Evolutionary conservation across 2,888 invertebrate genomes (phyloP).

Genomic region (Volucella inanis): DNA sequence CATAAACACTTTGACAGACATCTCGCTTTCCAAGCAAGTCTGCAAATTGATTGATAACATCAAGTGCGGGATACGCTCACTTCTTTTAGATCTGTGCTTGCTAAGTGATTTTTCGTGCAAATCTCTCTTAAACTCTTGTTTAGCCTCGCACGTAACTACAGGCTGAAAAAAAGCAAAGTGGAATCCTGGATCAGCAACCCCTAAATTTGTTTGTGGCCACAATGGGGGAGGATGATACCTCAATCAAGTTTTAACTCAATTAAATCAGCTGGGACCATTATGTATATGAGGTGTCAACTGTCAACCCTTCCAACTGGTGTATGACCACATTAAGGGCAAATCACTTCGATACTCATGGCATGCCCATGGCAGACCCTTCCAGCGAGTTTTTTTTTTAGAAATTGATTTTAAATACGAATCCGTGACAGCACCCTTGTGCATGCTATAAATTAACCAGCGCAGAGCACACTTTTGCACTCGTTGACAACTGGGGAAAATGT

Average conservation of each 20-base stretch:
- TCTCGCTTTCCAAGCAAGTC: conserved; percentile 12
- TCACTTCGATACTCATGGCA: conserved; percentile 51
- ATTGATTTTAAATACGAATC: conserved; percentile 53
- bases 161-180: neutral
- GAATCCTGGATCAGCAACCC: neutral
- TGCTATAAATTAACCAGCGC: conserved; percentile 40
- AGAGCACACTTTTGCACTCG: conserved; percentile 52
- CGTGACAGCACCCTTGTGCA: conserved; percentile 42
- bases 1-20: neutral
- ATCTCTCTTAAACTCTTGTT: conserved; percentile 27
- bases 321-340: conserved; percentile 62
- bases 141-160: conserved; percentile 4
- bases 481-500: conserved; percentile 49
- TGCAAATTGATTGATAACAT: conserved; percentile 59
- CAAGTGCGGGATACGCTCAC: conserved; percentile 15
- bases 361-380: conserved; percentile 30
- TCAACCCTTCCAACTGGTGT: conserved; percentile 38
- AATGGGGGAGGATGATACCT: conserved; percentile 20
- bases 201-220: neutral
- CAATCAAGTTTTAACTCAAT: conserved; percentile 62
- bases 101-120: neutral
- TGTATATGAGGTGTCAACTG: conserved; percentile 43
- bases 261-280: conserved; percentile 27
- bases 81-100: conserved; percentile 10
- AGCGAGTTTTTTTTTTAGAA: conserved; percentile 20